A percentile compares a stretch with the other conserved stretches of the same genome.
phyloP scores from a whole-genome alignment of 2,113 vertebrate species.

The Aegithalos caudatus region DNA sequence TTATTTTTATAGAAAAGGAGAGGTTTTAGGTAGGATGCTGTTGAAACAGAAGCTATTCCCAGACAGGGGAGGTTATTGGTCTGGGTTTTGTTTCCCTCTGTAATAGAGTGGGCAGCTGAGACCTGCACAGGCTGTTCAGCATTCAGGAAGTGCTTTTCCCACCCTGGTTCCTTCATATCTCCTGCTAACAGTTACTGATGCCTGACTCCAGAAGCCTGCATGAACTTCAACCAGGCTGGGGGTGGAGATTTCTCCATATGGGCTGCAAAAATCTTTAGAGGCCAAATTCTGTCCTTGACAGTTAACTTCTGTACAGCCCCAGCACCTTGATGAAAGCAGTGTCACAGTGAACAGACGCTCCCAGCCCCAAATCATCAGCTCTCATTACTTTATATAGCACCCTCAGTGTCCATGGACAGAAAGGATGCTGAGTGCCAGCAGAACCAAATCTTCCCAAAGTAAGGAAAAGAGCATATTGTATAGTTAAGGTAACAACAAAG shows the following conservation, averaged over 20 bases:
- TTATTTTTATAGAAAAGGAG: not conserved
- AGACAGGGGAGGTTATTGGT: not conserved
- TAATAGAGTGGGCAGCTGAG: conserved; percentile 7
- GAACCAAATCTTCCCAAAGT: not conserved
- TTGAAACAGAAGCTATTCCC: not conserved
- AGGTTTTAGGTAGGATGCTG: not conserved
- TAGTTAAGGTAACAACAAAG: not conserved
- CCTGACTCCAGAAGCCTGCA: conserved; percentile 15
- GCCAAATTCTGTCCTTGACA: conserved; percentile 50
- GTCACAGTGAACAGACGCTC: not conserved
- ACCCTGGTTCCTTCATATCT: not conserved
- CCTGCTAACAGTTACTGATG: not conserved
- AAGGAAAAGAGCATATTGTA: not conserved
- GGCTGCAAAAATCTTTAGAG: conserved; percentile 39
- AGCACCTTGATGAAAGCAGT: not conserved
- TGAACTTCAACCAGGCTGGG: conserved; percentile 5
- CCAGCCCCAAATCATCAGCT: not conserved
- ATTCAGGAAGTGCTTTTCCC: conserved; percentile 46
- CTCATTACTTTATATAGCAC: conserved; percentile 32
- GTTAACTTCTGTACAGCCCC: conserved; percentile 35
- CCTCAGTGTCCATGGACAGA: not conserved
- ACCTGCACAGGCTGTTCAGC: not conserved
- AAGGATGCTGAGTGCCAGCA: not conserved
- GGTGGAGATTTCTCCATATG: conserved; percentile 41
- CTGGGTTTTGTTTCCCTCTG: not conserved